Evolutionary conservation across 2,113 vertebrate genomes (phyloP), one percentile per base, ranked within the genome.

Genomic region (Sylvietta virens): DNA sequence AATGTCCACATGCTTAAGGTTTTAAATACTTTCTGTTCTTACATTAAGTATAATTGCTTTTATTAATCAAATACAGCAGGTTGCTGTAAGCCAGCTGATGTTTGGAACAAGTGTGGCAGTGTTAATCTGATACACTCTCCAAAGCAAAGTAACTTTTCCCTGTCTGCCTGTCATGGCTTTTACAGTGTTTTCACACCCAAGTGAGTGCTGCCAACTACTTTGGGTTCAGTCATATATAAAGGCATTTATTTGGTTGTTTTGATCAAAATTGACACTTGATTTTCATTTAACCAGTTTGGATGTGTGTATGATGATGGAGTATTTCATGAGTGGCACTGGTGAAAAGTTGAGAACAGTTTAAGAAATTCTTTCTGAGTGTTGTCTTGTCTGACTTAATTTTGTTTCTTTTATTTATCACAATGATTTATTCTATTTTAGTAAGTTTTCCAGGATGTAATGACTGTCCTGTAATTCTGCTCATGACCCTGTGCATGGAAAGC

Each of bases 141-240:
- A 86, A 84, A 77, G 39, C 5, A 2, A 40, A 40, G 12, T 23
- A 84, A 62, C 11, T 66, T 33, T 11, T 78, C 27, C 45, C 44
- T 40, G 22, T 39, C 33, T 64, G 54, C 24, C 45, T 73, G 51
- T 81, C 39, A 19, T n/a, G 27, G 11, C 23, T 84, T 90, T 78
- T 85, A 74, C 33, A 39, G 31, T 58, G 14, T 44, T 81, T 57
- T 82, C 28, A n/a, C 3, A 6, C 23, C 15, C 0, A 0, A 14
- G 13, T 57, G 15, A 19, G 9, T 74, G 24, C n/a, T 74, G 48
- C 44, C 35, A 81, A 1, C 13, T 62, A 7, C 15, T 35, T 54
- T 73, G 53, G 39, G 22, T 54, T 86, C 47, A 61, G 50, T 48
- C 9, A 37, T 44, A 37, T 20, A 7, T 45, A 40, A 40, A 57